phyloP scores from a whole-genome alignment of 2,113 vertebrate genomes.

The Elephantulus edwardii region DNA sequence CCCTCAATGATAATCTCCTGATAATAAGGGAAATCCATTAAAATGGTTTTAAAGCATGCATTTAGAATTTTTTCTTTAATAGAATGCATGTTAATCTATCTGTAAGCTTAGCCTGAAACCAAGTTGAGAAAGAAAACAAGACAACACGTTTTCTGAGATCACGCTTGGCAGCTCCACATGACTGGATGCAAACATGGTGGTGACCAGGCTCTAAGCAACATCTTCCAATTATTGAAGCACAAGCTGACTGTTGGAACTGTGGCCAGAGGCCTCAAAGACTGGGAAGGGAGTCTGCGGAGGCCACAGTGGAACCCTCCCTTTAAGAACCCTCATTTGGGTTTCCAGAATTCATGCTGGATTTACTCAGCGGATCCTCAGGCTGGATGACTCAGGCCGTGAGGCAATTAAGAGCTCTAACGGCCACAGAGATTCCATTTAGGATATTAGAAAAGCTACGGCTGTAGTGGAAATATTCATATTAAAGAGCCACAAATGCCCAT shows the following conservation, averaged over 20 bases:
- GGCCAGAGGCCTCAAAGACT: background rate
- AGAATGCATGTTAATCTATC: background rate
- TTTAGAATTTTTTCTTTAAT: conserved; percentile 35
- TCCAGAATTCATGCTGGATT: conserved; percentile 58
- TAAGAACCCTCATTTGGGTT: background rate
- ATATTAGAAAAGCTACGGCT: conserved; percentile 54
- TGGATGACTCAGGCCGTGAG: conserved; percentile 38
- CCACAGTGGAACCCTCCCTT: conserved; percentile 16
- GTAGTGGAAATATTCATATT: conserved; percentile 52
- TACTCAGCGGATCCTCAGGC: conserved; percentile 49
- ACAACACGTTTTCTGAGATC: background rate
- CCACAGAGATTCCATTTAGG: conserved; percentile 60
- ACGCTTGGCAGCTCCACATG: background rate
- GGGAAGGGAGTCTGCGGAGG: background rate
- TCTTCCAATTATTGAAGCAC: background rate
- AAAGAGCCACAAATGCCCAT: conserved; percentile 43
- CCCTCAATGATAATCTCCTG: background rate
- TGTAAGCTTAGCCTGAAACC: conserved; percentile 21
- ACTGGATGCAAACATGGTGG: background rate
- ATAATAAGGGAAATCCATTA: conserved; percentile 51
- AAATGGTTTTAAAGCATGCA: background rate
- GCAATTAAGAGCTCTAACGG: conserved; percentile 55
- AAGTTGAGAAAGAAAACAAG: background rate
- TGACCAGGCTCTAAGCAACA: background rate
- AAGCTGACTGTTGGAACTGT: background rate